Evolutionary conservation across 92 coral and sea anemone genomes (phyloP).

Genomic region (Porites cylindrica): DNA sequence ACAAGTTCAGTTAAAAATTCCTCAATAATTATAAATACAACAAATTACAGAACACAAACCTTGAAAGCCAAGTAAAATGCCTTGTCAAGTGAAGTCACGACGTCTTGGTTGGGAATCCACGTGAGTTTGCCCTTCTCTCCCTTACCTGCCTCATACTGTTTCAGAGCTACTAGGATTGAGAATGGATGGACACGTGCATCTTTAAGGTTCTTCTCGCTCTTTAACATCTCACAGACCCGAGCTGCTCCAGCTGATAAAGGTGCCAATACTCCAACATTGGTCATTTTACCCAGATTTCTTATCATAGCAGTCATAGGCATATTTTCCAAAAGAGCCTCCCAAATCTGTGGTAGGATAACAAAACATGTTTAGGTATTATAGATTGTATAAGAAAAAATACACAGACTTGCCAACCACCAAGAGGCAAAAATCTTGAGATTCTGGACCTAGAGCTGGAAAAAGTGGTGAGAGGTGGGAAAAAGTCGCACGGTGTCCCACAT

Average conservation of each 20-base stretch:
- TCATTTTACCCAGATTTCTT: constrained; percentile 96
- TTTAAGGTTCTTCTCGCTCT: constrained; percentile 54
- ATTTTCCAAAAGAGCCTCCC: constrained; percentile 91
- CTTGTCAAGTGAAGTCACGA: constrained; percentile 82
- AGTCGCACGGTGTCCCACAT: too few relatives aligned
- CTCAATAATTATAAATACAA: not conserved
- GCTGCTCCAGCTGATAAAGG: constrained; percentile 71
- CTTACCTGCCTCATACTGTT: constrained; percentile 85
- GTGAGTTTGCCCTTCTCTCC: constrained; percentile 90
- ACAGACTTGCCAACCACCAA: too few relatives aligned
- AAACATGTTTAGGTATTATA: not conserved
- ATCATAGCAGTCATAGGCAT: constrained; percentile 99
- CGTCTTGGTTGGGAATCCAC: constrained; percentile 78
- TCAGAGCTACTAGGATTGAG: constrained; percentile 83
- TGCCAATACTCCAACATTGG: constrained; percentile 76
- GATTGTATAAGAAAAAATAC: too few relatives aligned
- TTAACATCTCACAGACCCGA: constrained; percentile 62
- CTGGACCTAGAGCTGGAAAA: too few relatives aligned
- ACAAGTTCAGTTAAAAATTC: too few relatives aligned
- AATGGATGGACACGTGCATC: constrained; percentile 96
- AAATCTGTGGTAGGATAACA: constrained; percentile 59
- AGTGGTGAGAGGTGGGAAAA: too few relatives aligned
- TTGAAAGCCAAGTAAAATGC: constrained; percentile 93
- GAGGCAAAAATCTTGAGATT: too few relatives aligned
- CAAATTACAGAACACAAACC: constrained; percentile 58